Evolutionary conservation across 2,113 vertebrate species (phyloP), one percentile per base, ranked within the genome.

Genomic region (Edolisoma coerulescens): DNA sequence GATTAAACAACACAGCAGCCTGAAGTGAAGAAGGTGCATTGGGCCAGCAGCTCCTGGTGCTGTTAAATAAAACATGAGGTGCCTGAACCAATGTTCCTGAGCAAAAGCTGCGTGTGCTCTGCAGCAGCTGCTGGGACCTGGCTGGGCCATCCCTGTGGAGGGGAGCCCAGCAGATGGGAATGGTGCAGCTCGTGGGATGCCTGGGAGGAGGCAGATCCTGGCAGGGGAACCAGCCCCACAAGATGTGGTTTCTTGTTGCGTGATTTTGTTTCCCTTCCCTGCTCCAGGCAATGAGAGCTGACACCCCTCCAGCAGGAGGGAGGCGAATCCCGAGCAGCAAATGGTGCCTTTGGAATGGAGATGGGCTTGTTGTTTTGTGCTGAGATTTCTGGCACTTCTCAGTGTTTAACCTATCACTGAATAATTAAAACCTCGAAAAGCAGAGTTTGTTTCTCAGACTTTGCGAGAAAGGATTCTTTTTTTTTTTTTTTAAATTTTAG

Each of bases 11-110:
- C 14, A 6, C 44, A 30, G 11, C 37, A 28, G 52, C 42, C 35
- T 54, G 3, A 26, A 27, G 23, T 8, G 44, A 10, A 12, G 33
- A 27, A 71, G 17, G 11, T 2, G 11, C 9, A 0, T 4, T 17
- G 57, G 49, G 49, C 30, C 54, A 76, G 70, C 53, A 60, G 24
- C 22, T 93, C 30, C 41, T 24, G 17, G 13, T 22, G 32, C 21
- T 60, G 54, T 13, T 18, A 6, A 11, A 30, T 16, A 9, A 21
- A 91, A 18, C 26, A 1, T 0, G 30, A 54, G 21, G 12, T 18
- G 41, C 13, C 42, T 22, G 42, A 3, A 11, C 28, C 11, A 6
- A 4, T 6, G 9, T 16, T 47, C 27, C 14, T 16, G 26, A 19
- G 13, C 35, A 23, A n/a, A 44, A 9, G 1, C 1, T 6, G 14